Evolutionary conservation across 2,888 invertebrate species (phyloP).

Genomic region (Drosophila tripunctata): DNA sequence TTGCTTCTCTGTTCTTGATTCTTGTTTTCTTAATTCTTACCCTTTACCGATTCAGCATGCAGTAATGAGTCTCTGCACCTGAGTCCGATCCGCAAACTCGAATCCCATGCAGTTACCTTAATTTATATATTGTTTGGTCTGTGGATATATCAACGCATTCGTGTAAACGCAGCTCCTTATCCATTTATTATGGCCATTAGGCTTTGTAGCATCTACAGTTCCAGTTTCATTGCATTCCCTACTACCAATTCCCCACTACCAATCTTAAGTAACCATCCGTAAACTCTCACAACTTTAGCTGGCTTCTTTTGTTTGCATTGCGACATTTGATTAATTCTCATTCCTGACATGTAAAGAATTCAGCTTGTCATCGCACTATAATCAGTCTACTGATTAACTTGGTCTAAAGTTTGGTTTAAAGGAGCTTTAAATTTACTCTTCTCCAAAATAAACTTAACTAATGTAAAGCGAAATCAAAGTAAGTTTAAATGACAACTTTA

Average conservation of each 20-base stretch:
- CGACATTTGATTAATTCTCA: constrained; percentile 47
- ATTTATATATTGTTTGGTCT: constrained; percentile 82
- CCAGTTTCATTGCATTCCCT: neutral
- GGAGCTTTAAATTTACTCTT: too few species aligned
- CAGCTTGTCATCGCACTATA: constrained; percentile 35
- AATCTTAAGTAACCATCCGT: too few species aligned
- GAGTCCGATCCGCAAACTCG: neutral
- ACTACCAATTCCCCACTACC: neutral
- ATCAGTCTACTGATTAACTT: constrained; percentile 14
- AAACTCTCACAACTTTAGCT: too few species aligned
- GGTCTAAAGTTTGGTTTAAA: neutral
- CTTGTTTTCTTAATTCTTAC: too few species aligned
- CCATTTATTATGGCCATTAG: constrained; percentile 82
- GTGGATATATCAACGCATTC: constrained; percentile 81
- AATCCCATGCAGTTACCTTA: constrained; percentile 64
- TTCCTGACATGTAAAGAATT: constrained; percentile 13
- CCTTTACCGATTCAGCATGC: neutral
- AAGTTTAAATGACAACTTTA: too few species aligned
- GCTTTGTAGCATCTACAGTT: constrained; percentile 53
- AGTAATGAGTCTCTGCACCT: constrained; percentile 20
- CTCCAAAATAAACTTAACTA: too few species aligned
- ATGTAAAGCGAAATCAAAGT: too few species aligned
- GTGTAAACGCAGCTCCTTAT: constrained; percentile 81
- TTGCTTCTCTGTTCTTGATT: neutral
- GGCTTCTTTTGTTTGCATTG: neutral